Conservation (phyloP, 2,797 vertebrate species). For the Sebastes minor region DNA sequence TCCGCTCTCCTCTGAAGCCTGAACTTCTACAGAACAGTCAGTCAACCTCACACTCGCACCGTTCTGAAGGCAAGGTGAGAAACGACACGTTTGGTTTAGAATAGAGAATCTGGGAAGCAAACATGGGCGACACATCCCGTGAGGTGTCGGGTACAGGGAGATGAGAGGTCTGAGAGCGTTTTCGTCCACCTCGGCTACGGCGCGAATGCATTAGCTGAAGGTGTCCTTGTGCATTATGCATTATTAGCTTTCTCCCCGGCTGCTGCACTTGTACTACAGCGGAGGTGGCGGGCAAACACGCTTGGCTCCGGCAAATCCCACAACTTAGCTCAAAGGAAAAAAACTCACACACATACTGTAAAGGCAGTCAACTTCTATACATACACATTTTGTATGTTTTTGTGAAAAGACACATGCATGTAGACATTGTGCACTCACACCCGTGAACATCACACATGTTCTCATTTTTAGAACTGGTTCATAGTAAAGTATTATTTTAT, state of each 20-base stretch:
- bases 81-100: conserved; percentile 7
- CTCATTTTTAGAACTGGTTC: too few species aligned
- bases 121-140: conserved; percentile 11
- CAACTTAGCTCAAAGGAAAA: conserved; percentile 17
- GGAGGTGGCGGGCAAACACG: conserved; percentile 1
- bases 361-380: too few species aligned
- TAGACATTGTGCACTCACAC: too few species aligned
- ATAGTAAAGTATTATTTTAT: too few species aligned
- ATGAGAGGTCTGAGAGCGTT: conserved; percentile 12
- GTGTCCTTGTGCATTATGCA: conserved; percentile 57
- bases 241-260: conserved; percentile 22
- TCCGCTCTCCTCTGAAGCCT: not conserved
- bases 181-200: conserved; percentile 20
- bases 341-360: not conserved
- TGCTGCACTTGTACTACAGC: conserved; percentile 15
- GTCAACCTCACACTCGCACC: not conserved
- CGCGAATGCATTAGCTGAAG: conserved; percentile 54
- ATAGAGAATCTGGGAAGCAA: not conserved
- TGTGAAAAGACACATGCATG: too few species aligned
- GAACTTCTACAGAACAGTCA: not conserved
- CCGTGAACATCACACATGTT: too few species aligned
- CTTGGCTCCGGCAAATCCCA: not conserved
- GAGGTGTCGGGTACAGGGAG: conserved; percentile 33
- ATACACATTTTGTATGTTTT: too few species aligned
- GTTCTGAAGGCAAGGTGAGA: conserved; percentile 27